Evolutionary conservation across 2,888 invertebrate genomes (phyloP), one percentile per base, ranked within the genome.

Genomic region (Apoderus coryli): DNA sequence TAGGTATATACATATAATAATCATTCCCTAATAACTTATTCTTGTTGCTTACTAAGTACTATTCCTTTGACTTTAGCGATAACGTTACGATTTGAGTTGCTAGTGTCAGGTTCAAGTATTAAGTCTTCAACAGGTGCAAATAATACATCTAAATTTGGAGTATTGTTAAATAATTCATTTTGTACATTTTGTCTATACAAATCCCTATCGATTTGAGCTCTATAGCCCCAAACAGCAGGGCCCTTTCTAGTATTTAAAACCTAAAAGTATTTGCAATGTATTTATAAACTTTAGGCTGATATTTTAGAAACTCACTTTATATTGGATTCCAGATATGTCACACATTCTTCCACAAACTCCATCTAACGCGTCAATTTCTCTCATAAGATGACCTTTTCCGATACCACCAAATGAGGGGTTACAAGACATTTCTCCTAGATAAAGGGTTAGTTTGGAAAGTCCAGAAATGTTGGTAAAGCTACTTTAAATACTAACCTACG

Each of bases 361-460:
- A 60, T 85, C 89, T 22, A 90, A 57, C 3, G 89, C 88, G 57
- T 90, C 89, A 5, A 90, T 61, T 63, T 89, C 89, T 43, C 72
- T 67, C 70, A 88, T 77, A 29, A 88, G 59, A 53, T 89, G 84
- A 0, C 86, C 88, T 57, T 90, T 90, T 1, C 88, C 89, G 42
- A 90, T 82, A 4, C 89, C 89, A 14, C 89, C 89, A 60, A 90
- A 90, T 0, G 86, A 81, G 11, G 90, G 89, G 60, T 90, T 90
- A 49, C 90, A 89, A 0, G 86, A 85, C 89, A 90, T 90, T 59
- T 84, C 86, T 14, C 84, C 79, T 79, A 39, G 36, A 57, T 49
- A 19, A 19, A 7, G n/a, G n/a, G n/a, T n/a, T n/a, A n/a, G n/a
- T n/a, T n/a, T n/a, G n/a, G n/a, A n/a, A n/a, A n/a, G n/a, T n/a